Conservation (phyloP, 2,797 vertebrate genomes). For the Sphenodon punctatus region DNA sequence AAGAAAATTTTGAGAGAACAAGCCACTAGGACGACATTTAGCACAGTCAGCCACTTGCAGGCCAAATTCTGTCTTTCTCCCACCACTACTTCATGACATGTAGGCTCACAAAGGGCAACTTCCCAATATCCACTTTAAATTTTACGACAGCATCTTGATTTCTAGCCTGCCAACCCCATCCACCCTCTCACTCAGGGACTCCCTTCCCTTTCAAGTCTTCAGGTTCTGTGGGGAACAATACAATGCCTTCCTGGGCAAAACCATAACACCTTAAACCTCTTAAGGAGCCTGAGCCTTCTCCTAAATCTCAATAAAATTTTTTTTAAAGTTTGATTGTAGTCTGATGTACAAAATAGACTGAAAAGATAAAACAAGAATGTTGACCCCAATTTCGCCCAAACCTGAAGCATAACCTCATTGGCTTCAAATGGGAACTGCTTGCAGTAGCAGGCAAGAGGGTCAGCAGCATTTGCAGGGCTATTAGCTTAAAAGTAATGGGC, state of each 20-base stretch:
- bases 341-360: background rate
- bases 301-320: background rate
- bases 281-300: background rate
- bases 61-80: too few species aligned
- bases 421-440: too few species aligned
- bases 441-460: rapidly evolving
- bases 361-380: background rate
- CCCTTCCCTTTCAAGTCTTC: background rate
- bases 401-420: rapidly evolving
- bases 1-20: too few species aligned
- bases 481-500: background rate
- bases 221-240: background rate
- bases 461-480: background rate
- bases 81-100: background rate
- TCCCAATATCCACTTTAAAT: background rate
- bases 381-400: rapidly evolving
- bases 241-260: background rate
- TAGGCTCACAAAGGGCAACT: background rate
- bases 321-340: background rate
- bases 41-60: too few species aligned
- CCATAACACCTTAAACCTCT: background rate
- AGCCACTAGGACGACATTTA: too few species aligned
- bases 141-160: background rate
- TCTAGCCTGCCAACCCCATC: background rate
- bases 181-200: background rate